Conservation (phyloP, 1,140 invertebrate species). For the Triops cancriformis region DNA sequence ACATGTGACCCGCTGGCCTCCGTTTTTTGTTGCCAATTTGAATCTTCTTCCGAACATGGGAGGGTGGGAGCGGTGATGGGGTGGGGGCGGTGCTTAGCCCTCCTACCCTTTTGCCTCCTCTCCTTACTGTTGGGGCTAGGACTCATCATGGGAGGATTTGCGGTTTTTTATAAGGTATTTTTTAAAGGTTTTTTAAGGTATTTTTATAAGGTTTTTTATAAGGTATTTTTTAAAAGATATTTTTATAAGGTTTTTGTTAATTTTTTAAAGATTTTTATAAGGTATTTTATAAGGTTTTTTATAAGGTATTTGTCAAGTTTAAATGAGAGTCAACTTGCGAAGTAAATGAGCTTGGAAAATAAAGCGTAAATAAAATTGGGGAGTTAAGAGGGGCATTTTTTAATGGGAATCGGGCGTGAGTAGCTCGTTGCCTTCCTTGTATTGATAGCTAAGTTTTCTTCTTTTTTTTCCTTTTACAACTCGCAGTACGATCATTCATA, state of each 20-base stretch:
- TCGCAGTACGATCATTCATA: no score
- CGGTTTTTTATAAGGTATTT: slow-evolving; percentile 21
- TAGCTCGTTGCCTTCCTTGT: no score
- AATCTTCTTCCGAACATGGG: slow-evolving; percentile 1
- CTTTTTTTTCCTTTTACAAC: no score
- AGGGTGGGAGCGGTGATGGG: slow-evolving; percentile 8
- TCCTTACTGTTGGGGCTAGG: slow-evolving; percentile 23
- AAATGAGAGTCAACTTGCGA: no score
- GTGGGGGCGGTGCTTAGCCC: not conserved
- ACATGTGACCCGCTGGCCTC: not conserved
- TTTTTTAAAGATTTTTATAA: not conserved
- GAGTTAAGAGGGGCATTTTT: no score
- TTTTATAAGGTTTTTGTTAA: slow-evolving; percentile 18
- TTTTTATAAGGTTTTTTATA: slow-evolving; percentile 24
- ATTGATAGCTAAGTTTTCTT: no score
- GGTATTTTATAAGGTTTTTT: no score
- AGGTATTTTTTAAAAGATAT: not conserved
- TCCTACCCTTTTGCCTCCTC: slow-evolving; percentile 26
- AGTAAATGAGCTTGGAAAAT: no score
- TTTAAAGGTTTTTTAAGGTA: no score
- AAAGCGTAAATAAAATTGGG: no score
- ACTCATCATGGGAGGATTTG: slow-evolving; percentile 24
- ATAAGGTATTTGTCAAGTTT: no score
- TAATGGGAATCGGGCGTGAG: no score
- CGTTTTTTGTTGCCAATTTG: not conserved